Conservation (phyloP, 2,113 vertebrate genomes). For the Aleadryas rufinucha region DNA sequence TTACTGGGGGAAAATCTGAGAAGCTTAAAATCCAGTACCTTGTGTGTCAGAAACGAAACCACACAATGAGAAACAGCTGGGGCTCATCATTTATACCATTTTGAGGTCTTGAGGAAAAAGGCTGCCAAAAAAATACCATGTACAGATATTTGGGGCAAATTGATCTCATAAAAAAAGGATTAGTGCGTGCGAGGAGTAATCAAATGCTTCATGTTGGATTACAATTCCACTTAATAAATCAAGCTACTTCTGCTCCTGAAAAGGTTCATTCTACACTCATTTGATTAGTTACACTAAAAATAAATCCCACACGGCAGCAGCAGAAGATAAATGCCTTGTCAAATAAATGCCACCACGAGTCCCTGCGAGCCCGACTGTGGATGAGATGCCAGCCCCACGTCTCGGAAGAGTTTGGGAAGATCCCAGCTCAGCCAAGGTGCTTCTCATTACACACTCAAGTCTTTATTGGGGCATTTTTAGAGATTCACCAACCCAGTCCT, state of each 20-base stretch:
- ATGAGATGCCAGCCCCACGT: background rate
- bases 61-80: conserved; percentile 28
- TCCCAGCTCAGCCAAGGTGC: background rate
- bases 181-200: background rate
- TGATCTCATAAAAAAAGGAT: conserved; percentile 56
- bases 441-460: background rate
- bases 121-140: conserved; percentile 23
- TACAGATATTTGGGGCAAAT: conserved; percentile 17
- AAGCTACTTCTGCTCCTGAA: conserved; percentile 1
- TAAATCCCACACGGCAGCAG: background rate
- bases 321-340: background rate
- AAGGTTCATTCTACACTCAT: background rate
- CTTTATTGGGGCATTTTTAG: background rate
- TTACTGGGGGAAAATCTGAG: background rate
- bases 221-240: conserved; percentile 54
- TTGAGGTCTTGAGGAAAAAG: conserved; percentile 30
- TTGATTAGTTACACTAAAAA: conserved; percentile 27
- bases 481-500: background rate
- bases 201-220: conserved; percentile 46
- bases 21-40: conserved; percentile 35
- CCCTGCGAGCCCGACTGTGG: fast-evolving
- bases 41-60: background rate
- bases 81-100: conserved; percentile 33
- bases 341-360: background rate
- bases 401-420: background rate